Percentiles rank a stretch among this genome's conserved stretches.
Conservation (phyloP, 2,797 vertebrate species). For the Rhinoraja longicauda region DNA sequence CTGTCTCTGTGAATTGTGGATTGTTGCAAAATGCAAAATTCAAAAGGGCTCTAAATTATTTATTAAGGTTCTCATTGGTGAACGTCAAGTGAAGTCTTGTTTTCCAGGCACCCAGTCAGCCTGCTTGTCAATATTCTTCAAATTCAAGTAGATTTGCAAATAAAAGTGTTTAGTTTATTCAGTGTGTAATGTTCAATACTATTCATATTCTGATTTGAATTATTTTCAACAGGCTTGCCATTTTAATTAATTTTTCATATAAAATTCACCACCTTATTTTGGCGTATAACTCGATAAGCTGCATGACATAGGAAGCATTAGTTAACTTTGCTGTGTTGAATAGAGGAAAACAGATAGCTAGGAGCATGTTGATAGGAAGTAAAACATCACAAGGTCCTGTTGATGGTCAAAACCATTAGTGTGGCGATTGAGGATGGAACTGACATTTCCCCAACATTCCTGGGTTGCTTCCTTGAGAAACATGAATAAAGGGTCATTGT, state of each 20-base stretch:
- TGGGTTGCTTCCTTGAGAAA: neutral
- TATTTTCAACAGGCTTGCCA: neutral
- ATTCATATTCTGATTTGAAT: neutral
- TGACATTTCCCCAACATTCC: neutral
- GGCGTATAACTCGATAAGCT: neutral
- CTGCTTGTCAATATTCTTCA: conserved; percentile 9
- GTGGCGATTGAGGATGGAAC: neutral
- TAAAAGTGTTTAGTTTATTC: neutral
- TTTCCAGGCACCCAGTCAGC: neutral
- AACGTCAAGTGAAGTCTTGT: neutral
- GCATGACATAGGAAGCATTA: neutral
- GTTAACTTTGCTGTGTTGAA: neutral
- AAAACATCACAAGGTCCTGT: neutral
- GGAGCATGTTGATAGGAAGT: neutral
- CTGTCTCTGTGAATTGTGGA: conserved; percentile 26
- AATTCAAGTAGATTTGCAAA: conserved; percentile 16
- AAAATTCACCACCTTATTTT: neutral
- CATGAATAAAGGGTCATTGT: neutral
- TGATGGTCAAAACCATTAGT: neutral
- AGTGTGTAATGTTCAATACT: neutral
- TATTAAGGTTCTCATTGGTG: neutral
- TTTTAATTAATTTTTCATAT: neutral
- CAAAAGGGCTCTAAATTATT: conserved; percentile 2
- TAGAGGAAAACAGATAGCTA: neutral
- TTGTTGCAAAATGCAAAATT: conserved; percentile 27